These are phyloP conservation scores for Drosophila sucinea DNA, from an alignment of 1,140 invertebrate genomes.

Conservation along the genomic window DNA sequence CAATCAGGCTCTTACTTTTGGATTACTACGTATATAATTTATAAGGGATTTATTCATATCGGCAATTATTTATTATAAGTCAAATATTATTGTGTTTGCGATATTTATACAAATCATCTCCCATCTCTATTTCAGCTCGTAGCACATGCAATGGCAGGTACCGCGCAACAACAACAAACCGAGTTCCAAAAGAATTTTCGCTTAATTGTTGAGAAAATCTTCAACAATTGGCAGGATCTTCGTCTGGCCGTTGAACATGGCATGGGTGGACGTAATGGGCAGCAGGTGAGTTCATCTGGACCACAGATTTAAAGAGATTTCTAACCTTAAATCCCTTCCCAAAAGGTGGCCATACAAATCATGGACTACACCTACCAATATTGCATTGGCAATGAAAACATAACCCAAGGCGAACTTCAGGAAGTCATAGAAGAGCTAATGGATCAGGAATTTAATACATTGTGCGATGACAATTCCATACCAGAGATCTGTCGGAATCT, in stretches of 20 bases:
- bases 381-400: slow-evolving; percentile 85
- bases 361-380: slow-evolving; percentile 86
- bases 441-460: slow-evolving; percentile 87
- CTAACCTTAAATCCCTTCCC: slow-evolving; percentile 52
- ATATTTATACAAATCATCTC: neutral
- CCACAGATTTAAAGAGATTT: neutral
- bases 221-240: slow-evolving; percentile 87
- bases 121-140: neutral
- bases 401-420: slow-evolving; percentile 85
- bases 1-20: no score
- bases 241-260: slow-evolving; percentile 87
- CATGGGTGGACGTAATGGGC: slow-evolving; percentile 86
- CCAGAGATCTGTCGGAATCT: slow-evolving; percentile 84
- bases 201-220: slow-evolving; percentile 85
- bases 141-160: slow-evolving; percentile 57
- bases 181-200: slow-evolving; percentile 83
- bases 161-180: slow-evolving; percentile 64
- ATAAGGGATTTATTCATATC: neutral
- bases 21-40: no score
- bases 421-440: slow-evolving; percentile 87
- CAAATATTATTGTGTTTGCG: neutral
- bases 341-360: slow-evolving; percentile 85
- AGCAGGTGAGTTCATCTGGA: slow-evolving; percentile 83
- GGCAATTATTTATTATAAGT: no score
- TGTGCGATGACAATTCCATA: slow-evolving; percentile 87